phyloP scores from a whole-genome alignment of 2,797 vertebrate genomes.

The Eremophila alpestris region DNA sequence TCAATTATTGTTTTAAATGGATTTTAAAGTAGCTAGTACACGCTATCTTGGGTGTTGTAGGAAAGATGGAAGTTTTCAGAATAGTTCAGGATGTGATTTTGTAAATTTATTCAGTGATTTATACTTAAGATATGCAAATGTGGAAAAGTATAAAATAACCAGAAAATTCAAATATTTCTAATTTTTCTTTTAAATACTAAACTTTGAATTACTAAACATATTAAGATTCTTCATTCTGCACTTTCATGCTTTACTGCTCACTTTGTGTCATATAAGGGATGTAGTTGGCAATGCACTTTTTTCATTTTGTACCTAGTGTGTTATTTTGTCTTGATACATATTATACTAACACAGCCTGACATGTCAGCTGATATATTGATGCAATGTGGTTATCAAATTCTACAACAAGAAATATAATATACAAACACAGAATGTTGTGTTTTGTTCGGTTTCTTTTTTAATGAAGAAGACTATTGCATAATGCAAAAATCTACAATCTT shows the following conservation, averaged over 20 bases:
- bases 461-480: background rate
- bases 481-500: background rate
- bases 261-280: background rate
- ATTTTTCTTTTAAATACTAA: background rate
- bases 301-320: background rate
- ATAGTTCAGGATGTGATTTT: background rate
- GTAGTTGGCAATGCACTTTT: background rate
- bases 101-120: background rate
- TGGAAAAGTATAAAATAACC: background rate
- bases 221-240: background rate
- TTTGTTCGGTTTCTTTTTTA: rapidly evolving
- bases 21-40: background rate
- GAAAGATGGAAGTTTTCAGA: background rate
- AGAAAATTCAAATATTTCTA: background rate
- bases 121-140: background rate
- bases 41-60: background rate
- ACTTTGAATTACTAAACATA: background rate
- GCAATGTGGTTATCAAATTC: background rate
- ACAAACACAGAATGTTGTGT: background rate
- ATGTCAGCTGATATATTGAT: background rate
- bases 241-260: background rate
- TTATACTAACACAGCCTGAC: background rate
- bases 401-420: background rate
- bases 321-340: background rate
- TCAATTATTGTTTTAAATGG: background rate